Conservation (phyloP, 2,888 invertebrate genomes). For the Disparrhopalites patrizii region DNA sequence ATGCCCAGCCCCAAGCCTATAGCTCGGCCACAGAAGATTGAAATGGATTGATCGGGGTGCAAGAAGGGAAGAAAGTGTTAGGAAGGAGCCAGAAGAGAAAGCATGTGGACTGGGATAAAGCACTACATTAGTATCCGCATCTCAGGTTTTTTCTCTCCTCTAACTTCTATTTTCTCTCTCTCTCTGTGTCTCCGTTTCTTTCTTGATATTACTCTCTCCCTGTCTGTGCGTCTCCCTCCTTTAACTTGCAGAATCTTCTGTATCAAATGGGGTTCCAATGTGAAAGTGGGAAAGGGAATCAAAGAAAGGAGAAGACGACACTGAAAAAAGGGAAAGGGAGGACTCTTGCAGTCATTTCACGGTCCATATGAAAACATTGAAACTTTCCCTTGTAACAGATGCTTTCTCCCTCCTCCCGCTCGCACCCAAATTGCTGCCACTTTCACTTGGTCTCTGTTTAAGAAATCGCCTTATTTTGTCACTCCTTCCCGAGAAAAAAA, state of each 20-base stretch:
- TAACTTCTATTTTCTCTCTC: too few species aligned
- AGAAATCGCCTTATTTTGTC: constrained; percentile 26
- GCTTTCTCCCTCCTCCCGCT: constrained; percentile 16
- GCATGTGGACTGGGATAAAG: not conserved
- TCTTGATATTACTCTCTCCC: too few species aligned
- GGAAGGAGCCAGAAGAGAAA: not conserved
- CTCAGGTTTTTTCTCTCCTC: too few species aligned
- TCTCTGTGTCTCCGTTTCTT: not conserved
- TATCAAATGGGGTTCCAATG: too few species aligned
- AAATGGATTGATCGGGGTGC: not conserved
- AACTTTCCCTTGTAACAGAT: constrained; percentile 17
- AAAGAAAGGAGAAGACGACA: not conserved
- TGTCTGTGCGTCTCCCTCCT: too few species aligned
- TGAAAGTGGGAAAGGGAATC: not conserved
- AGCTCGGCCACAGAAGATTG: not conserved
- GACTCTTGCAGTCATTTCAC: constrained; percentile 3
- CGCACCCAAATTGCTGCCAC: constrained; percentile 25
- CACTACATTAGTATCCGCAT: too few species aligned
- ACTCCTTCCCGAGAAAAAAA: too few species aligned
- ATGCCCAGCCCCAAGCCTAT: too few species aligned
- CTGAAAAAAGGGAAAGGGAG: not conserved
- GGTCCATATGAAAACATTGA: constrained; percentile 6
- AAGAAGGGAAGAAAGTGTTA: not conserved
- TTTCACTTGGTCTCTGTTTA: constrained; percentile 24
- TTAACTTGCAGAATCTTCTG: too few species aligned